Base-by-base conservation (phyloP, 2,113 vertebrate species). In the Eonycteris spelaea region DNA sequence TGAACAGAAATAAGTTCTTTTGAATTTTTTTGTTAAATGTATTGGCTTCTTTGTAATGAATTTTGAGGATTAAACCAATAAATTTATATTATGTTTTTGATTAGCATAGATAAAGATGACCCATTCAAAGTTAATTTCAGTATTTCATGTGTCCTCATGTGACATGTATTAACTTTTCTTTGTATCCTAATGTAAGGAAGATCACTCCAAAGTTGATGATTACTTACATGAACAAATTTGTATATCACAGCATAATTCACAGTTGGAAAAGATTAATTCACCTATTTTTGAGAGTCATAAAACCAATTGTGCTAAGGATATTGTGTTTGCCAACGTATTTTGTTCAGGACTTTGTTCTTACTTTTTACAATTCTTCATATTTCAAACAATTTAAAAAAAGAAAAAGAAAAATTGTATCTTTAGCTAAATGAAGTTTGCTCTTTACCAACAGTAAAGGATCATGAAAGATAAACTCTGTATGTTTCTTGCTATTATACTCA, bases 61-160 rank as follows among this genome's bases (percentile, higher is more conserved):
- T 95, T 82, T 80, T 90, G 57, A n/a, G 55, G 30, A 43, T 94
- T 92, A 61, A 57, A 48, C 2, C 4, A 63, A 55, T 35, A 48
- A 63, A 95, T 28, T 91, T 95, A 33, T 38, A 30, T 88, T 55
- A 59, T 33, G 48, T 57, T 86, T 97, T 22, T 77, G 4, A 90
- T 95, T 83, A 84, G 22, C n/a, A 30, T 77, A 87, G 53, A 53
- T 73, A 77, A 68, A 75, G 5, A n/a, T 65, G 40, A 68, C 28
- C 15, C 45, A 38, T 77, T 95, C 61, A 73, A 82, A 74, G 16
- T 82, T 86, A 89, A 75, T 59, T 59, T 74, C 33, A 75, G 40
- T 88, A 65, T 68, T 71, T 7, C 48, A 1, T 35, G 33, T 94
- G 3, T 45, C 45, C 30, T 94, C 70, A 78, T 30, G 14, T 78